phyloP scores from a whole-genome alignment of 2,113 vertebrate species.

The Stigmatopora argus region DNA sequence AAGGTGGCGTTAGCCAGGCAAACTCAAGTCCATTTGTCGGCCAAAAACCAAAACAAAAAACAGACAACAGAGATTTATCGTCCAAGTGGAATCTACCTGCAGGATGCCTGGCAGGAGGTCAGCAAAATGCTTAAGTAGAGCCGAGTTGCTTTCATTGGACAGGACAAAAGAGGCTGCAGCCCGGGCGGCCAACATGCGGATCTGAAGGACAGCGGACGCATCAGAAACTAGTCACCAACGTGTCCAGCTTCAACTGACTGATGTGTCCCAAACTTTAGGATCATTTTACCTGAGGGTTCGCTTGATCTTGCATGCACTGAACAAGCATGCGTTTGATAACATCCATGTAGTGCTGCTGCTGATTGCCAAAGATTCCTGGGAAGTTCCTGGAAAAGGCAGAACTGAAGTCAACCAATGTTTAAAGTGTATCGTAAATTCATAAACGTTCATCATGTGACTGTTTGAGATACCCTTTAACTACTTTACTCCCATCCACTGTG shows the following conservation, averaged over 20 bases:
- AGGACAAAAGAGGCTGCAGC: conserved; percentile 93
- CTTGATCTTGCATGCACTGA: conserved; percentile 98
- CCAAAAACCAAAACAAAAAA: too few species aligned
- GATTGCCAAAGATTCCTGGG: conserved; percentile 97
- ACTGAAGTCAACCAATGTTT: neutral
- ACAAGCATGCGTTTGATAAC: conserved; percentile 98
- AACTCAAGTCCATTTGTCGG: neutral
- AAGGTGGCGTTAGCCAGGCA: neutral
- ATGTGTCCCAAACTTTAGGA: neutral
- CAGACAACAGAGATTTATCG: too few species aligned
- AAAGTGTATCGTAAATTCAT: neutral
- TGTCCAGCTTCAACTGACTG: neutral
- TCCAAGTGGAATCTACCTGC: conserved; percentile 71
- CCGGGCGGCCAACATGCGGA: conserved; percentile 85
- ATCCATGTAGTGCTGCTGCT: conserved; percentile 96
- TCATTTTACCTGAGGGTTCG: conserved; percentile 80
- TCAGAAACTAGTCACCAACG: neutral
- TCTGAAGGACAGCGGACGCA: conserved; percentile 60
- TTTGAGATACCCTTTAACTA: too few species aligned
- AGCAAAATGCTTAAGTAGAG: conserved; percentile 91
- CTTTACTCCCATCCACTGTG: too few species aligned
- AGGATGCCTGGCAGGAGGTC: conserved; percentile 91
- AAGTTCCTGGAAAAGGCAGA: conserved; percentile 81
- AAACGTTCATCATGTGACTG: too few species aligned
- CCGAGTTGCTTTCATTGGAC: conserved; percentile 88